These are phyloP conservation scores for Hydrocynus forskahlii DNA, from an alignment of 2,797 vertebrate genomes.

Conservation along the genomic window DNA sequence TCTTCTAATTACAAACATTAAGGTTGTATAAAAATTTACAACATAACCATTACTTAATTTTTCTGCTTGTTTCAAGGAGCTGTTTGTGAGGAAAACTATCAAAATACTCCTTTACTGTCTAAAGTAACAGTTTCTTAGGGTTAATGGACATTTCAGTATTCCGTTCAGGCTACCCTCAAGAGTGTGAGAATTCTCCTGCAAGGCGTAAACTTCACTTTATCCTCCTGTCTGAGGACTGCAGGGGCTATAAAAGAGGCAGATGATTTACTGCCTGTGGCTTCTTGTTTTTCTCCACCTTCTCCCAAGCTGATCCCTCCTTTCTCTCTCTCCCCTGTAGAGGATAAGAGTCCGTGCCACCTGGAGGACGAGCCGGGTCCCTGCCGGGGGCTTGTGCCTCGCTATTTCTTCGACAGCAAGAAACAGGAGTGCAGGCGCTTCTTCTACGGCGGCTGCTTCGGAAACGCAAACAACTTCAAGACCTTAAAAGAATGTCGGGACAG, in stretches of 20 bases:
- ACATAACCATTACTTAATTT: no score
- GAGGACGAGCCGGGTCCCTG: conserved; percentile 85
- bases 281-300: background rate
- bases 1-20: no score
- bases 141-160: background rate
- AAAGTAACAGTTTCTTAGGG: background rate
- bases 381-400: conserved; percentile 81
- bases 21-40: no score
- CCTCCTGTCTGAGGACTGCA: background rate
- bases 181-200: background rate
- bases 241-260: background rate
- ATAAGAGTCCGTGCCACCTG: conserved; percentile 83
- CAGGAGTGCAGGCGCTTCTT: conserved; percentile 82
- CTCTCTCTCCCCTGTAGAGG: conserved; percentile 58
- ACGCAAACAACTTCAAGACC: conserved; percentile 88
- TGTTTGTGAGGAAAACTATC: no score
- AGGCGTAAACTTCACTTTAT: background rate
- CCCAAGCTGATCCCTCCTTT: background rate
- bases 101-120: no score
- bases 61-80: no score
- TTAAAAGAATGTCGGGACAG: conserved; percentile 77
- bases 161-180: background rate
- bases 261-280: background rate
- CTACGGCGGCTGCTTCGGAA: conserved; percentile 93
- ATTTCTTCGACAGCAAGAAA: conserved; percentile 80